These are phyloP conservation scores for Habroteleia sp. DNA, from an alignment of 2,888 invertebrate species.

Conservation along the genomic window DNA sequence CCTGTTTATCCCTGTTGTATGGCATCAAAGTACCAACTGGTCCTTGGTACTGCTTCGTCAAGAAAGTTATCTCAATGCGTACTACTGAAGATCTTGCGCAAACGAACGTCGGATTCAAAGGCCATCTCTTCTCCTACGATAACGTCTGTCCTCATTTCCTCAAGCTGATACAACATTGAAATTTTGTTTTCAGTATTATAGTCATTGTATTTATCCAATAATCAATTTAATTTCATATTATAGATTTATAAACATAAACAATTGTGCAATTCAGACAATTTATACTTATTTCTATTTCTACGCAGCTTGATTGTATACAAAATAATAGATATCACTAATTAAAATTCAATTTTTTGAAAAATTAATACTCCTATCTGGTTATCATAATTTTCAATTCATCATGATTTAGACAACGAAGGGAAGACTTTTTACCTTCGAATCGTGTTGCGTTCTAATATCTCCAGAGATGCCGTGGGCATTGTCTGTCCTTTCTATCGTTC, in stretches of 20 bases:
- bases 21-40: conserved; percentile 67
- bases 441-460: conserved; percentile 67
- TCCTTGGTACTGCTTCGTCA: conserved; percentile 67
- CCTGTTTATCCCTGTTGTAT: conserved; percentile 66
- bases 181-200: conserved; percentile 45
- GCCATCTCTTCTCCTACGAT: conserved; percentile 63
- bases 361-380: too few species aligned
- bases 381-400: conserved; percentile 25
- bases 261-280: too few species aligned
- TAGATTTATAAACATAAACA: background rate
- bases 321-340: too few species aligned
- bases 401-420: conserved; percentile 26
- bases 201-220: conserved; percentile 28
- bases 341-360: too few species aligned
- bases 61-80: conserved; percentile 68
- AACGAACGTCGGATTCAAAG: conserved; percentile 68
- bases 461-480: conserved; percentile 75
- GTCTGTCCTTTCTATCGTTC: conserved; percentile 59
- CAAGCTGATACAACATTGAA: conserved; percentile 57
- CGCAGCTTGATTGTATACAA: too few species aligned
- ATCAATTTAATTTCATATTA: conserved; percentile 26
- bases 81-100: conserved; percentile 57
- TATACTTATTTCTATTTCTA: too few species aligned
- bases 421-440: conserved; percentile 44
- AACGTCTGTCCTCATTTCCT: conserved; percentile 59